Conservation (phyloP, 2,888 invertebrate species). For the Aspidapion aeneum region DNA sequence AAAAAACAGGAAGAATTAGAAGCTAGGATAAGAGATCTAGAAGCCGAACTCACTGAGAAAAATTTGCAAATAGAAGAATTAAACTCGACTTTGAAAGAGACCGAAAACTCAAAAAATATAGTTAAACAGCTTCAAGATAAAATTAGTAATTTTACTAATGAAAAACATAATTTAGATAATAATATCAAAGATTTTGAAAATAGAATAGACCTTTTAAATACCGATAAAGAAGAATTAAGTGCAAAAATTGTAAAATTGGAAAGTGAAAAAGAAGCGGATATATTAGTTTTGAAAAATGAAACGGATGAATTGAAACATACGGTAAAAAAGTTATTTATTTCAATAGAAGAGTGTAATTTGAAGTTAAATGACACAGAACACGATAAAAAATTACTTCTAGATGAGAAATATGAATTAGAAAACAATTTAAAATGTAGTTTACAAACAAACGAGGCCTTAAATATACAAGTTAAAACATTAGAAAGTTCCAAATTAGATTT, state of each 20-base stretch:
- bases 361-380: background rate
- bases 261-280: slow-evolving; percentile 4
- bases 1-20: background rate
- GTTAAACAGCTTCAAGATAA: background rate
- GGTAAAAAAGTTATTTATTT: background rate
- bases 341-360: background rate
- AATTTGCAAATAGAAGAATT: background rate
- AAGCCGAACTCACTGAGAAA: background rate
- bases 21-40: background rate
- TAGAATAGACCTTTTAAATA: too few species aligned
- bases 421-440: background rate
- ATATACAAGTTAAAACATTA: background rate
- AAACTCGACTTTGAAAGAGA: background rate
- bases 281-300: slow-evolving; percentile 12
- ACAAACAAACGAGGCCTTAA: background rate
- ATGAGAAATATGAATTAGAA: background rate
- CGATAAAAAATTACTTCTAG: background rate
- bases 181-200: background rate
- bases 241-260: background rate
- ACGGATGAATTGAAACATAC: slow-evolving; percentile 8
- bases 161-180: background rate
- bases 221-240: too few species aligned
- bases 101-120: background rate
- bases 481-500: slow-evolving; percentile 10
- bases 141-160: background rate